Base-by-base conservation (phyloP, 1,140 invertebrate genomes). In the Saccostrea cuccullata region DNA sequence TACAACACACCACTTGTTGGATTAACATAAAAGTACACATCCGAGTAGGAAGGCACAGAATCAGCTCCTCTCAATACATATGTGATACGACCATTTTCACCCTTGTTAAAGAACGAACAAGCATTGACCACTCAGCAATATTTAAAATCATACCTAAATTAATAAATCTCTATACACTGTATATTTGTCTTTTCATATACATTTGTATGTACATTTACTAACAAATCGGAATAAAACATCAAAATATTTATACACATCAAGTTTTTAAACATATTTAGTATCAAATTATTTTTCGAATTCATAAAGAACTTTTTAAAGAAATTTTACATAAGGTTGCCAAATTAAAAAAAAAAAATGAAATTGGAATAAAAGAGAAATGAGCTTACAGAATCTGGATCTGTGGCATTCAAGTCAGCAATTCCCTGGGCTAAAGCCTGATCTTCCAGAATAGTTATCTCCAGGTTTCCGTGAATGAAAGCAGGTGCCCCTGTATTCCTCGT, bases 401-500 rank as follows among this genome's bases (percentile, higher is more conserved):
- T 91, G 5, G 93, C 93, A 82, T 89, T 90, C 17, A 94, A 89
- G 26, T 82, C 84, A 12, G 89, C 86, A 82, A 94, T 88, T 40
- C 88, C 73, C 40, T 73, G 87, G 15, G 91, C 91, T 15, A 89
- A 67, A 17, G 82, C 47, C 20, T 85, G 85, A 12, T 82, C 91
- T 56, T 90, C 90, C 20, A 85, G 87, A 36, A 93, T 91, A 64
- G 85, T 77, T 13, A 84, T 30, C 5, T 85, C 84, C 23, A 85
- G 56, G 30, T 85, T 85, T 60, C 84, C 84, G 20, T 85, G 84
- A 20, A 85, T 60, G 84, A 85, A 85, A 17, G 84, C 84, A 60
- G 84, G 84, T 60, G 84, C 84, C n/a, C 84, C 84, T 11, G 84
- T 60, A 26, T 85, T 85, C 23, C 84, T 85, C 2, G 84, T 85